phyloP scores from a whole-genome alignment of 2,113 vertebrate genomes.

The Baryphthengus martii region DNA sequence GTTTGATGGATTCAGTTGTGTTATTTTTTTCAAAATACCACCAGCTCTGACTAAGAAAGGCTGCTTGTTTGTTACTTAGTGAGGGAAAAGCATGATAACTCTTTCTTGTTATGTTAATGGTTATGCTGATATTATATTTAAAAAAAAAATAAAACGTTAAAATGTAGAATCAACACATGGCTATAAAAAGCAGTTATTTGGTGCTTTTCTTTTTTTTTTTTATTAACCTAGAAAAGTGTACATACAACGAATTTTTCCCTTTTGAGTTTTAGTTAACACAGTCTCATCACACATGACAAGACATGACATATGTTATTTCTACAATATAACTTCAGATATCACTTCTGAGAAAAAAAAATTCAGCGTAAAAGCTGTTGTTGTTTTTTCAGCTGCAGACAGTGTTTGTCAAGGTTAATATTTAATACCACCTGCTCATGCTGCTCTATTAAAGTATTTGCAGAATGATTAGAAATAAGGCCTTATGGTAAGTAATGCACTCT shows the following conservation, averaged over 20 bases:
- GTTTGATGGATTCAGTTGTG: not conserved
- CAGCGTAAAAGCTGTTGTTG: not conserved
- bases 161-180: not conserved
- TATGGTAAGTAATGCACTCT: not conserved
- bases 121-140: not conserved
- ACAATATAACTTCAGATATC: not conserved
- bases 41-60: not conserved
- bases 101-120: not conserved
- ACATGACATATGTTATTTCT: not conserved
- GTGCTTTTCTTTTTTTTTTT: not conserved
- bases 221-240: not conserved
- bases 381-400: not conserved
- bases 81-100: not conserved
- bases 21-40: not conserved
- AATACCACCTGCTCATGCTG: not conserved
- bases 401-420: not conserved
- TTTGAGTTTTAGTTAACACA: not conserved
- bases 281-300: not conserved
- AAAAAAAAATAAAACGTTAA: not conserved
- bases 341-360: not conserved
- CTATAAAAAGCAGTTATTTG: not conserved
- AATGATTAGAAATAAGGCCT: not conserved
- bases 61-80: not conserved
- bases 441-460: not conserved
- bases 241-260: not conserved